phyloP scores from a whole-genome alignment of 2,113 vertebrate genomes.

The Glareola pratincola region DNA sequence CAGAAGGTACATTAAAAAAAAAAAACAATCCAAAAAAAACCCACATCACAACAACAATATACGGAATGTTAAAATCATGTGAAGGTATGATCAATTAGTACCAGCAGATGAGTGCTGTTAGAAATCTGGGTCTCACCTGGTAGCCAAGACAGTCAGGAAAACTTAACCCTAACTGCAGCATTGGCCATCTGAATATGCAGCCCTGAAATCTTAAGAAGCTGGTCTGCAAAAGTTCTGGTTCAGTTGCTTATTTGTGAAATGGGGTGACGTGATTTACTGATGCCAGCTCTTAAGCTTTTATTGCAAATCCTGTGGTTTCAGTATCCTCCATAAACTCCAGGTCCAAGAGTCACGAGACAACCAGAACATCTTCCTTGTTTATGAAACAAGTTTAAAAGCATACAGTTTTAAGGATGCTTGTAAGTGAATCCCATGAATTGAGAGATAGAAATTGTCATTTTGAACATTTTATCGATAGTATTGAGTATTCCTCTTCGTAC shows the following conservation, averaged over 20 bases:
- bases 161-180: background rate
- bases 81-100: background rate
- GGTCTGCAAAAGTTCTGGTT: background rate
- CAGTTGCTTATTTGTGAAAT: background rate
- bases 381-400: background rate
- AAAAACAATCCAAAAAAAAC: background rate
- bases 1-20: background rate
- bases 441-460: background rate
- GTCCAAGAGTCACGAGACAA: background rate
- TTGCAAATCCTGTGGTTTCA: background rate
- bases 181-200: background rate
- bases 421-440: background rate
- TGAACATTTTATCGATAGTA: background rate
- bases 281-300: background rate
- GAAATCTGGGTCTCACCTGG: background rate
- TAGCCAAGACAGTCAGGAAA: background rate
- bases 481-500: background rate
- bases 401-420: background rate
- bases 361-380: background rate
- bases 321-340: background rate
- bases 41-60: too few species aligned
- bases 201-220: background rate
- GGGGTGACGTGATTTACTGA: background rate
- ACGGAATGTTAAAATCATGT: background rate
- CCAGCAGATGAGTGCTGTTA: background rate